phyloP scores from a whole-genome alignment of 2,888 invertebrate species.

The Eristalis intricaria region DNA sequence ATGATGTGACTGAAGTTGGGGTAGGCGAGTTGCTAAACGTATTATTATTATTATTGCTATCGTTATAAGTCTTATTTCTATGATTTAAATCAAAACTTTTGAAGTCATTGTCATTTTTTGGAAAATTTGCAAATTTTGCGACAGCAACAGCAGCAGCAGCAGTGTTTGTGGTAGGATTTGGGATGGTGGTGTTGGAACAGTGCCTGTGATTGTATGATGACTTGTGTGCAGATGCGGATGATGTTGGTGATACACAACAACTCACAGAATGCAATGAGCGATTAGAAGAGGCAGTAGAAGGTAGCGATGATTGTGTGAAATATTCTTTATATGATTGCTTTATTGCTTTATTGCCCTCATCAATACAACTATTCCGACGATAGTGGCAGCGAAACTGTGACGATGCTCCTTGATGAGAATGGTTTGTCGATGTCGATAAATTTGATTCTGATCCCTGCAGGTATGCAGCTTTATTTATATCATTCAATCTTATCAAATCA shows the following conservation, averaged over 20 bases:
- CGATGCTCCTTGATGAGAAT: conserved; percentile 45
- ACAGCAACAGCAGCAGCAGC: conserved; percentile 71
- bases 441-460: conserved; percentile 24
- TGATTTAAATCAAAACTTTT: conserved; percentile 60
- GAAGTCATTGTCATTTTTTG: conserved; percentile 46
- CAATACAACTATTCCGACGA: conserved; percentile 42
- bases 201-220: conserved; percentile 58
- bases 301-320: conserved; percentile 33
- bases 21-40: conserved; percentile 58
- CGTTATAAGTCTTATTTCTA: conserved; percentile 52
- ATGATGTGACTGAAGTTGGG: conserved; percentile 69
- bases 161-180: conserved; percentile 49
- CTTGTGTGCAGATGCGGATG: conserved; percentile 34
- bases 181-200: conserved; percentile 29
- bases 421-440: conserved; percentile 19
- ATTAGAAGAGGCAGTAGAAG: conserved; percentile 46
- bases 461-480: conserved; percentile 33
- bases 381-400: conserved; percentile 2
- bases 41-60: conserved; percentile 34
- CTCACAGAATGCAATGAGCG: conserved; percentile 68
- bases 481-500: conserved; percentile 51
- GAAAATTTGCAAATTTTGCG: conserved; percentile 58
- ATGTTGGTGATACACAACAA: conserved; percentile 65
- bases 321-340: conserved; percentile 31
- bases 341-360: conserved; percentile 53